Conservation (phyloP, 1,140 invertebrate genomes). For the Leptestheria dahalacensis region DNA sequence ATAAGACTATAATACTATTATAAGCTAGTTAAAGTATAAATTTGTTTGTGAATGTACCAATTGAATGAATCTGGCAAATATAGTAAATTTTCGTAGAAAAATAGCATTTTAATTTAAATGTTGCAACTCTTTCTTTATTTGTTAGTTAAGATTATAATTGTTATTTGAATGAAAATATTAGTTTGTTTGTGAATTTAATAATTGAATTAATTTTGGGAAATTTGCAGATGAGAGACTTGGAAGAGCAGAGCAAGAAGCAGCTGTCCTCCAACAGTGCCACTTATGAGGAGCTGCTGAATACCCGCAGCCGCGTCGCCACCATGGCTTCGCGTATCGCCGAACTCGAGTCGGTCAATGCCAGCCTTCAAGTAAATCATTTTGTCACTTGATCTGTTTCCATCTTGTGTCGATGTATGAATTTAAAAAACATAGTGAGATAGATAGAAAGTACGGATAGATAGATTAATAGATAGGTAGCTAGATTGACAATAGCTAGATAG, state of each 20-base stretch:
- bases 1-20: too few relatives aligned
- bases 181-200: not conserved
- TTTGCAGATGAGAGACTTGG: conserved; percentile 25
- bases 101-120: too few relatives aligned
- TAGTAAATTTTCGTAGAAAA: too few relatives aligned
- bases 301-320: conserved; percentile 52
- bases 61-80: too few relatives aligned
- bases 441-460: too few relatives aligned
- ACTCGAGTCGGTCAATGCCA: conserved; percentile 50
- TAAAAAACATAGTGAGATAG: not conserved
- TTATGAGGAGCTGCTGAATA: conserved; percentile 58
- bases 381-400: not conserved
- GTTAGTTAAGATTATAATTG: too few relatives aligned
- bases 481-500: too few relatives aligned
- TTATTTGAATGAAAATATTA: not conserved
- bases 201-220: not conserved
- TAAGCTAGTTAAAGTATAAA: too few relatives aligned
- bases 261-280: conserved; percentile 33
- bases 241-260: conserved; percentile 27
- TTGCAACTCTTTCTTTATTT: too few relatives aligned
- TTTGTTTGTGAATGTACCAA: too few relatives aligned
- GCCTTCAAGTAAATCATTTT: conserved; percentile 35
- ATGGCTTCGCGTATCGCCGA: conserved; percentile 54
- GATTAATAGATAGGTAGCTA: too few relatives aligned
- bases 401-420: not conserved